Evolutionary conservation across 2,113 vertebrate genomes (phyloP).

Genomic region (Coturnix japonica): DNA sequence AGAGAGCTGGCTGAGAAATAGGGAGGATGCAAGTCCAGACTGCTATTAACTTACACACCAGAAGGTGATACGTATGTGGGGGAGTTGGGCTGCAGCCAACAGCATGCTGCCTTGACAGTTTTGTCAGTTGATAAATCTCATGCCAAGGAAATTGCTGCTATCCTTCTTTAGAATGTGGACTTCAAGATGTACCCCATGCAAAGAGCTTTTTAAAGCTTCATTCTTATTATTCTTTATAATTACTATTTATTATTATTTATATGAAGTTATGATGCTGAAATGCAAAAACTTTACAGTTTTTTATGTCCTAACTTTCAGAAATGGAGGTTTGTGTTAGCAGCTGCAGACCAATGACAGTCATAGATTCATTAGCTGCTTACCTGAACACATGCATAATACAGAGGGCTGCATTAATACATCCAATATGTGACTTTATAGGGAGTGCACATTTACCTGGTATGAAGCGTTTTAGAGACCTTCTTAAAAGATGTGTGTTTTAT

Average conservation of each 20-base stretch:
- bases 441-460: not conserved
- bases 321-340: not conserved
- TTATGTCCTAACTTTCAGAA: not conserved
- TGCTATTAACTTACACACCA: constrained; percentile 71
- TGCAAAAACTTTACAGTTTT: not conserved
- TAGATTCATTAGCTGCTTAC: not conserved
- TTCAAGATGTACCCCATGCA: not conserved
- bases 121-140: constrained; percentile 58
- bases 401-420: not conserved
- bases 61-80: constrained; percentile 41
- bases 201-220: not conserved
- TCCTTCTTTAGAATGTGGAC: constrained; percentile 27
- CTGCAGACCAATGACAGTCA: not conserved
- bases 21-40: constrained; percentile 63
- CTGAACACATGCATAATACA: not conserved
- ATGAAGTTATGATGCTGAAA: not conserved
- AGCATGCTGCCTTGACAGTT: constrained; percentile 52
- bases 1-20: constrained; percentile 49
- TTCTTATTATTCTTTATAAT: not conserved
- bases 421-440: not conserved
- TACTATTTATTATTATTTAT: not conserved
- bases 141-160: constrained; percentile 23
- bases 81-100: constrained; percentile 49
- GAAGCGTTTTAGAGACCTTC: not conserved
- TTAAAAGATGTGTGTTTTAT: not conserved